Base-by-base conservation (phyloP, 2,888 invertebrate species). In the Merodon equestris region DNA sequence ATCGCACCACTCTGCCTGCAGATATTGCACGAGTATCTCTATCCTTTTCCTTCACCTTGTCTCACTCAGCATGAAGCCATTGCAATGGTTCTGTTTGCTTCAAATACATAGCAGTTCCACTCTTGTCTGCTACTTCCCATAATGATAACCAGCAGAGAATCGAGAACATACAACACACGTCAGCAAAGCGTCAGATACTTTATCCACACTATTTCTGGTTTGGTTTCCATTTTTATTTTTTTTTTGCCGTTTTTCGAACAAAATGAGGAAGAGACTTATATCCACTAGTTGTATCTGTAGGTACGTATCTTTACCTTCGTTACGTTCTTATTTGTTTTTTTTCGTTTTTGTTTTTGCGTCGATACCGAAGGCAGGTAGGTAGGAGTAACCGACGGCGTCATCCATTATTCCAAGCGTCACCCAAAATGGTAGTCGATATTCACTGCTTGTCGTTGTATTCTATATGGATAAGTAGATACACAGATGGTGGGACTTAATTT, bases 341-440 rank as follows among this genome's bases (percentile, higher is more conserved):
- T 27, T 42, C n/a, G n/a, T n/a, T n/a, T n/a, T n/a, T n/a, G n/a
- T 54, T 72, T 57, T 63, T 58, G 10, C 64, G 38, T 61, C 15
- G 53, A 58, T 67, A 34, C 67, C 47, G 57, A 27, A 38, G 17
- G 50, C 61, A 40, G 54, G 58, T 63, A 74, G 74, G 79, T 64
- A 79, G 79, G 77, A 79, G 77, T 79, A 73, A 17, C 70, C 64
- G 7, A 27, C 27, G 27, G 60, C 74, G 79, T 74, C 74, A 79
- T 74, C 68, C 79, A 79, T 79, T 74, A 79, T 70, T 74, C 64
- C 50, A 64, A 48, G 58, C 74, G 68, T 58, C 74, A 74, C 74
- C 79, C 74, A 79, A 79, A 79, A 79, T 79, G 79, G 79, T 56
- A 74, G 68, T 27, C 27, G 27, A 27, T 27, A 27, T 27, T 4